Evolutionary conservation across 2,888 invertebrate genomes (phyloP).

Genomic region (Trileptium ribeirensis): DNA sequence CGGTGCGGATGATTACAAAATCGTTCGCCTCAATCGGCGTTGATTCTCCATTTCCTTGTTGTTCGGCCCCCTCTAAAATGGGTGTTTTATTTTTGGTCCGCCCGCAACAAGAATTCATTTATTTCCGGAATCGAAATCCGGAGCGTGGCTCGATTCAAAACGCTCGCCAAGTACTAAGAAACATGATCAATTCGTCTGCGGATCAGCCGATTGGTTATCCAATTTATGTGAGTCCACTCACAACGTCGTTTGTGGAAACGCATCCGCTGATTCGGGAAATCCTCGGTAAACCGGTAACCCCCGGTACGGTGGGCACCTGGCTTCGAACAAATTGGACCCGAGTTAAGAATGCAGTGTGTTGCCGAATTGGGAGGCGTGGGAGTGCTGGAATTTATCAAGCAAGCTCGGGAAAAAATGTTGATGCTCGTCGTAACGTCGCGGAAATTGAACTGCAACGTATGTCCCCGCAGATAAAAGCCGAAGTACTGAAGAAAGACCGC

Average conservation of each 20-base stretch:
- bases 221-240: slow-evolving; percentile 95
- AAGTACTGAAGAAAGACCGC: too few relatives aligned
- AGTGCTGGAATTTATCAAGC: too few relatives aligned
- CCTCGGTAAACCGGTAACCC: slow-evolving; percentile 59
- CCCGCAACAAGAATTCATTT: slow-evolving; percentile 91
- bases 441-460: too few relatives aligned
- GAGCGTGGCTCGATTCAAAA: slow-evolving; percentile 98
- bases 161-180: slow-evolving; percentile 90
- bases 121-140: slow-evolving; percentile 88
- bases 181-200: slow-evolving; percentile 98
- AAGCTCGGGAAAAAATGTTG: too few relatives aligned
- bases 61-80: slow-evolving; percentile 94
- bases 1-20: slow-evolving; percentile 93
- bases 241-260: slow-evolving; percentile 93
- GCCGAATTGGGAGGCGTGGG: too few relatives aligned
- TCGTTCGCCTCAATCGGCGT: slow-evolving; percentile 94
- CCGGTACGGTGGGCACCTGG: too few relatives aligned
- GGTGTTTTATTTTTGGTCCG: slow-evolving; percentile 96
- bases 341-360: too few relatives aligned
- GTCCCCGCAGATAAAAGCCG: too few relatives aligned
- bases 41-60: slow-evolving; percentile 88
- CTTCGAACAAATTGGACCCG: too few relatives aligned
- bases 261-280: slow-evolving; percentile 73
- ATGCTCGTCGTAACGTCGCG: too few relatives aligned
- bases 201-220: slow-evolving; percentile 98